Conservation (phyloP, 2,113 vertebrate species). For the Megaceryle maxima region DNA sequence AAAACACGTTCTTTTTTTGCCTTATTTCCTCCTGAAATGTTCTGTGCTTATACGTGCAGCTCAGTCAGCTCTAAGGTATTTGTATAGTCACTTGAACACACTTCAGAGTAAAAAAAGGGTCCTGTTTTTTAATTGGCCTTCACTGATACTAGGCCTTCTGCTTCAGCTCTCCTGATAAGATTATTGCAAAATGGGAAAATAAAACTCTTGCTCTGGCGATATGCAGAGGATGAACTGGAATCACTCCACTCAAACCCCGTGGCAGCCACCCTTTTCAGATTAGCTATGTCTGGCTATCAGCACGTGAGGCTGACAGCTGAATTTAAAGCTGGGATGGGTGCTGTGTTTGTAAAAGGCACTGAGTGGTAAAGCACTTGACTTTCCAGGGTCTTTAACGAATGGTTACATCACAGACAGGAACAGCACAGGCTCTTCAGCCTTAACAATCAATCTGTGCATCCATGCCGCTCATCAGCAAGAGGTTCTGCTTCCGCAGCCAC, state of each 20-base stretch:
- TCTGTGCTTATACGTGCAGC: background rate
- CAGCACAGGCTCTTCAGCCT: background rate
- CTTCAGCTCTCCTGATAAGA: background rate
- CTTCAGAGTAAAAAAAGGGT: background rate
- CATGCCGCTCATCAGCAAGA: background rate
- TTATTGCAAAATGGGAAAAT: background rate
- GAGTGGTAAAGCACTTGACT: background rate
- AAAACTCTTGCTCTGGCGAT: background rate
- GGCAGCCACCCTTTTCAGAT: background rate
- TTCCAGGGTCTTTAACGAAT: background rate
- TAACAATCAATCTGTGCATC: background rate
- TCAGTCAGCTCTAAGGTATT: background rate
- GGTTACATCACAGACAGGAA: background rate
- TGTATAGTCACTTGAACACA: background rate
- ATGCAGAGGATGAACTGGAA: background rate
- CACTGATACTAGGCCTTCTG: background rate
- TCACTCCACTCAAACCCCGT: background rate
- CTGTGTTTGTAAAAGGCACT: background rate
- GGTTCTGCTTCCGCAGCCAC: background rate
- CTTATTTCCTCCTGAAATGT: background rate
- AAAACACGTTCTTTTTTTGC: background rate
- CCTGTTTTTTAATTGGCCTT: background rate
- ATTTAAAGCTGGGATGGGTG: background rate
- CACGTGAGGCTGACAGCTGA: fast-evolving
- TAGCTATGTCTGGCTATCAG: background rate